phyloP scores from a whole-genome alignment of 2,113 vertebrate species.

The Nettapus auritus region DNA sequence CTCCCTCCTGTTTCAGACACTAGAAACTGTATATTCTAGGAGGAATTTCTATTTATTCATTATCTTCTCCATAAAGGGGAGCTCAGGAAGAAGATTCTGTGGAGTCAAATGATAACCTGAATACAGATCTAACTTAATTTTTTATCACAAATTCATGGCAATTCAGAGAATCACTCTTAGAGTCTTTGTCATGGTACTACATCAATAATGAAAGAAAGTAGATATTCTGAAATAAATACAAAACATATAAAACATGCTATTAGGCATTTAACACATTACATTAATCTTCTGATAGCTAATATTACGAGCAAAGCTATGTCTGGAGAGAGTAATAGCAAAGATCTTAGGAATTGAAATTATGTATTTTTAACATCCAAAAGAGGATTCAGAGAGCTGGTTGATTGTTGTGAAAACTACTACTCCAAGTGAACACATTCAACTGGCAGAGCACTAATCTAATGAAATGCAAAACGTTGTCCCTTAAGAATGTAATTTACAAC shows the following conservation, averaged over 20 bases:
- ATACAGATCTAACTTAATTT: not conserved
- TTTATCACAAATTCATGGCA: not conserved
- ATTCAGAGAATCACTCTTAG: not conserved
- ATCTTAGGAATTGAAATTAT: constrained; percentile 26
- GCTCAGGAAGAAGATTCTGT: not conserved
- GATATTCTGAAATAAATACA: constrained; percentile 16
- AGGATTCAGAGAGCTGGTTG: not conserved
- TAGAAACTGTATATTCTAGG: not conserved
- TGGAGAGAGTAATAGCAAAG: constrained; percentile 9
- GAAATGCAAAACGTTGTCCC: not conserved
- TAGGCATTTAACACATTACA: not conserved
- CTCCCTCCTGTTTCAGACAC: not conserved
- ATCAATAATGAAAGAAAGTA: not conserved
- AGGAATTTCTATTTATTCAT: not conserved
- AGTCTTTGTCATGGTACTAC: not conserved
- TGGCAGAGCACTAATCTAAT: constrained; percentile 6
- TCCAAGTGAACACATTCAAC: not conserved
- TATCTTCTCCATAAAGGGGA: not conserved
- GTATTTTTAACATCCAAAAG: constrained; percentile 7
- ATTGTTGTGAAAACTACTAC: constrained; percentile 11
- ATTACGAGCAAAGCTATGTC: not conserved
- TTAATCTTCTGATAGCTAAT: constrained; percentile 22
- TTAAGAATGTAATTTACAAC: constrained; percentile 1
- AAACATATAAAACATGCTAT: constrained; percentile 6
- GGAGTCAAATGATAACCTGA: not conserved